Evolutionary conservation across 2,888 invertebrate genomes (phyloP), one percentile per base, ranked within the genome.

Genomic region (Sceliomorpha sp.): DNA sequence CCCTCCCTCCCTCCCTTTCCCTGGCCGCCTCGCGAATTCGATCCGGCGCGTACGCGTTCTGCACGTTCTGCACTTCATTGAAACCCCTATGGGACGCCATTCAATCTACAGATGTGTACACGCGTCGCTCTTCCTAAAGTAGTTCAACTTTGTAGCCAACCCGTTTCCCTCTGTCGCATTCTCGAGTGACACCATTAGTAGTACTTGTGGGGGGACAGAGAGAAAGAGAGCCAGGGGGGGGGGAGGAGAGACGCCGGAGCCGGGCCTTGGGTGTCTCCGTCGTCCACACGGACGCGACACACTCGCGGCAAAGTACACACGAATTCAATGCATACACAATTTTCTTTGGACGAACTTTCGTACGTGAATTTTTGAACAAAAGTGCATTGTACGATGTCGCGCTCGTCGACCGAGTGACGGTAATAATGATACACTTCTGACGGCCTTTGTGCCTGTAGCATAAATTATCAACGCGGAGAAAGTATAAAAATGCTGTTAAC

Each of bases 101-200:
- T 60, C 50, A 44, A 60, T 51, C 27, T 27, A 15, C 27, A 26
- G 34, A 32, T 44, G 42, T 27, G 37, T 15, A 9, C 20, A 10
- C 27, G 17, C 29, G 29, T n/a, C 29, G n/a, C 29, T 29, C 29
- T 9, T 26, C 3, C 6, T 3, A 42, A 50, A 59, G 36, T 59
- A 31, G 59, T 42, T 50, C 40, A 48, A 58, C 45, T 26, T 55
- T 2, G 44, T 7, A 6, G 27, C 10, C 20, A 10, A 26, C 37
- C 31, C 12, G 15, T 31, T 17, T 45, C 37, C 27, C 40, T 9
- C 20, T 32, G 39, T 40, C 36, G n/a, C 45, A 45, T 44, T 50
- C 59, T 59, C 59, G 50, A 59, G 59, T 50, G 50, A 59, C 59
- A 36, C 59, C 59, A 59, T 59, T 59, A 59, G 42, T n/a, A n/a